A percentile compares a stretch with the other conserved stretches of the same genome.
These are phyloP conservation scores for Vireo griseus DNA, from an alignment of 2,797 vertebrate species.

Conservation along the genomic window DNA sequence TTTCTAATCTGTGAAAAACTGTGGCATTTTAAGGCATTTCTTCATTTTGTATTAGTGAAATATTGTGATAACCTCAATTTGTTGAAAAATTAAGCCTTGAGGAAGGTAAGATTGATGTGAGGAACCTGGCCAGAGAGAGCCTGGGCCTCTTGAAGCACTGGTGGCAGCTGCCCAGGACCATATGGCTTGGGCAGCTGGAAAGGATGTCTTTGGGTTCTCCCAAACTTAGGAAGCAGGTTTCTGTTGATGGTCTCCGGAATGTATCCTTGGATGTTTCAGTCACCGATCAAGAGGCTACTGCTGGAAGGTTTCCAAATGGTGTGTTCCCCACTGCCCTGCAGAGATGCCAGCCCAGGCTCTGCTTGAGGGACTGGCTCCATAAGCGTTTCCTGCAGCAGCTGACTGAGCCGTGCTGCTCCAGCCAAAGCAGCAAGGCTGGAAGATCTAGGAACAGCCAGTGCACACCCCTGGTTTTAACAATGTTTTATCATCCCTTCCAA, in stretches of 20 bases:
- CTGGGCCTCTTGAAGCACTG: neutral
- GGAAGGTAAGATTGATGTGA: neutral
- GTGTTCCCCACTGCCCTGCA: neutral
- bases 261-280: neutral
- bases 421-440: neutral
- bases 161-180: rapidly evolving
- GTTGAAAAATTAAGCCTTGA: neutral
- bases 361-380: too few relatives aligned
- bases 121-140: neutral
- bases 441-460: neutral
- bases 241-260: neutral
- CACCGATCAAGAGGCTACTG: neutral
- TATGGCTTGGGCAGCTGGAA: neutral
- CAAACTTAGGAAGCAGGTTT: neutral
- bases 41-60: neutral
- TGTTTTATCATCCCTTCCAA: neutral
- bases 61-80: neutral
- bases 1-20: neutral
- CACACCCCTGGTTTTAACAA: neutral
- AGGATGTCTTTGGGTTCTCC: neutral
- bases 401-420: neutral
- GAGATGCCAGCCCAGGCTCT: neutral
- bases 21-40: neutral
- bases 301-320: neutral
- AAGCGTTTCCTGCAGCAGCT: neutral